phyloP scores from a whole-genome alignment of 35 echinoderm and acorn worm genomes.

The Apostichopus californicus region DNA sequence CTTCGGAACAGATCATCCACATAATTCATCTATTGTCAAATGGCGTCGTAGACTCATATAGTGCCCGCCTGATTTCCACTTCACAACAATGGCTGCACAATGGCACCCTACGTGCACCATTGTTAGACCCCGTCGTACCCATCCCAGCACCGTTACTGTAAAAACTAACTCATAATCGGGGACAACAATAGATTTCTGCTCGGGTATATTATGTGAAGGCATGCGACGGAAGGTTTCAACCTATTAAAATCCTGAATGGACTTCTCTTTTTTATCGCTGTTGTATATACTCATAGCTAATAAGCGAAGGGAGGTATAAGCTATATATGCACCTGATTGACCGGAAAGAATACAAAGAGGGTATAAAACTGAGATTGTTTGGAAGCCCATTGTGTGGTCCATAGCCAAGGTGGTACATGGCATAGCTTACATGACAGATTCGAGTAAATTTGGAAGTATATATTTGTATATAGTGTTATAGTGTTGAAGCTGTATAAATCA shows the following conservation, averaged over 20 bases:
- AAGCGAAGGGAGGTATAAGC: neutral
- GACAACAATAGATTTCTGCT: neutral
- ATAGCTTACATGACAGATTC: conserved; percentile 31
- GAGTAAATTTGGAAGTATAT: neutral
- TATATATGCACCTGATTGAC: neutral
- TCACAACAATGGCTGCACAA: conserved; percentile 10
- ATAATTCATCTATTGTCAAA: conserved; percentile 44
- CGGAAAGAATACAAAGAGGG: neutral
- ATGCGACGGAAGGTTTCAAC: conserved; percentile 21
- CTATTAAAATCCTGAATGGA: neutral
- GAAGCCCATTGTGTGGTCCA: neutral
- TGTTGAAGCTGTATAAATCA: too few relatives aligned
- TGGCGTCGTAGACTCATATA: conserved; percentile 29
- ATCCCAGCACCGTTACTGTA: conserved; percentile 46
- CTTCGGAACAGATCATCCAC: conserved; percentile 50
- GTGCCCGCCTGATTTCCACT: conserved; percentile 56
- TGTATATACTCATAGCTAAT: neutral
- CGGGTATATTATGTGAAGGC: neutral
- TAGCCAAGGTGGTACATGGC: neutral
- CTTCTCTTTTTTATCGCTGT: too few relatives aligned
- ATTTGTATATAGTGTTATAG: too few relatives aligned
- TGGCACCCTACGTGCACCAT: conserved; percentile 38
- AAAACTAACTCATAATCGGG: conserved; percentile 27
- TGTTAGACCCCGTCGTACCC: conserved; percentile 47
- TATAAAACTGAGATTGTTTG: conserved; percentile 6